Conservation (phyloP, 92 coral and sea anemone species). For the Porites evermanni region DNA sequence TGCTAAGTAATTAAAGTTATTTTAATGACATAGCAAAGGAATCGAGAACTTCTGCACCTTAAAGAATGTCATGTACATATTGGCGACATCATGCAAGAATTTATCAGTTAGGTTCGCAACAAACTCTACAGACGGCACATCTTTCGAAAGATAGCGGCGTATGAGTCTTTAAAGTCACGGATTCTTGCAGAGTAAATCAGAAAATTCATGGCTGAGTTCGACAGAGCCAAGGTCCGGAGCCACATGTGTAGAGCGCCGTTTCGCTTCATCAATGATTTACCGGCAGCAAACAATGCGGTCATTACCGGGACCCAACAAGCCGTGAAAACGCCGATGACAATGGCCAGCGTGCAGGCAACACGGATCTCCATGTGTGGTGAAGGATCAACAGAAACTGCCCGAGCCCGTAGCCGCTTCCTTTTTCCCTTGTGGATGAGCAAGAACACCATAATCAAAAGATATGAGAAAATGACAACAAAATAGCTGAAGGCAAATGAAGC, state of each 20-base stretch:
- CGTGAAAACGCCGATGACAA: slow-evolving; percentile 31
- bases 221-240: slow-evolving; percentile 45
- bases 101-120: neutral
- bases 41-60: too few species aligned
- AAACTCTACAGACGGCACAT: neutral
- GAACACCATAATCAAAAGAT: neutral
- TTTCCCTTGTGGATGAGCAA: neutral
- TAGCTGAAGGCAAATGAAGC: slow-evolving; percentile 6
- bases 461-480: neutral
- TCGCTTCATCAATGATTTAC: neutral
- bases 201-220: slow-evolving; percentile 48
- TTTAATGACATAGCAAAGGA: too few species aligned
- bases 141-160: neutral
- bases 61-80: neutral
- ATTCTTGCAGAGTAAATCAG: slow-evolving; percentile 35
- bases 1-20: too few species aligned
- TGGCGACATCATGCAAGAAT: neutral
- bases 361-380: slow-evolving; percentile 53
- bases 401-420: neutral
- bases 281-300: neutral
- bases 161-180: slow-evolving; percentile 8
- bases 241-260: slow-evolving; percentile 42
- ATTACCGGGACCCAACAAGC: slow-evolving; percentile 22
- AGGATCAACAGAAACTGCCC: neutral
- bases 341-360: slow-evolving; percentile 58